A percentile compares a stretch with the other conserved stretches of the same genome.
phyloP scores from a whole-genome alignment of 2,888 invertebrate genomes.

The Brenthis hecate region DNA sequence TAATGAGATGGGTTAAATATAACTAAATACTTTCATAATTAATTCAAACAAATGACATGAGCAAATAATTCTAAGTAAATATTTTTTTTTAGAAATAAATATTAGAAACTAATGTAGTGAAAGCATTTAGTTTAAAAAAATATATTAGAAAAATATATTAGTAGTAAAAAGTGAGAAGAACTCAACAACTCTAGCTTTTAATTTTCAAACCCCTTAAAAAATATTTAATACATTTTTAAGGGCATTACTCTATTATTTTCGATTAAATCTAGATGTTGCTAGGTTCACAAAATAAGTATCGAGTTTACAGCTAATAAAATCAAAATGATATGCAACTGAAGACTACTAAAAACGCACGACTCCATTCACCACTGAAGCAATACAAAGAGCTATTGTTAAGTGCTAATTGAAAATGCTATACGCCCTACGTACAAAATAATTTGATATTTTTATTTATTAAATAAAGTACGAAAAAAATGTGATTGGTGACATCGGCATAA shows the following conservation, averaged over 20 bases:
- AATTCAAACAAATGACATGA: background rate
- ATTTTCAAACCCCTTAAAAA: background rate
- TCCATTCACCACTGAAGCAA: constrained; percentile 68
- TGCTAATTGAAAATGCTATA: constrained; percentile 36
- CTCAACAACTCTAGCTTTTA: background rate
- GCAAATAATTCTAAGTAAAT: too few species aligned
- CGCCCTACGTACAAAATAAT: background rate
- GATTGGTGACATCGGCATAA: too few species aligned
- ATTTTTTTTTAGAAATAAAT: background rate
- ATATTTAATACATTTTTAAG: background rate
- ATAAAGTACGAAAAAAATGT: background rate
- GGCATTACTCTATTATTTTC: too few species aligned
- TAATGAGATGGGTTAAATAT: constrained; percentile 1
- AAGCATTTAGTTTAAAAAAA: constrained; percentile 7
- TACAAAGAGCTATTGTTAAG: constrained; percentile 49
- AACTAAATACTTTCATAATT: constrained; percentile 5
- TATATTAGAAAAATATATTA: constrained; percentile 1
- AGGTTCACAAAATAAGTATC: constrained; percentile 30
- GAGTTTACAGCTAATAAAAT: constrained; percentile 41
- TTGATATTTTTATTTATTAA: too few species aligned
- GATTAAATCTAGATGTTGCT: constrained; percentile 10
- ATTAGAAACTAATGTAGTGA: background rate
- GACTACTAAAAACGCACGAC: constrained; percentile 50
- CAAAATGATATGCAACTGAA: constrained; percentile 56
- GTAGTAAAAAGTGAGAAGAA: background rate